Conservation (phyloP, 2,113 vertebrate genomes). For the Alexandromys fortis region DNA sequence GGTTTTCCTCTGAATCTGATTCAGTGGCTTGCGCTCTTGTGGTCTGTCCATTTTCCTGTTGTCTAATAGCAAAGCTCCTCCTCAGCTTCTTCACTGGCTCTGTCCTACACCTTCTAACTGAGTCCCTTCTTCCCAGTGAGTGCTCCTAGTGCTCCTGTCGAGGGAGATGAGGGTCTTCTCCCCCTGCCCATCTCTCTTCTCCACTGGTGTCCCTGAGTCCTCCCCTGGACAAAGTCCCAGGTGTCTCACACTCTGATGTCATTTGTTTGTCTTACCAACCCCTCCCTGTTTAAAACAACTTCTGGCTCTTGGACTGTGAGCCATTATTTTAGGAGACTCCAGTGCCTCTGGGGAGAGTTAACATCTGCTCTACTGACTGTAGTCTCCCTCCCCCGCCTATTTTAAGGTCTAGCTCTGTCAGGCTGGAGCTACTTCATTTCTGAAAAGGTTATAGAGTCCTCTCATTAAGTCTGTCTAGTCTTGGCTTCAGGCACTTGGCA, state of each 20-base stretch:
- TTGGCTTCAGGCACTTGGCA: neutral
- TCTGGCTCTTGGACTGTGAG: neutral
- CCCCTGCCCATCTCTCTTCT: neutral
- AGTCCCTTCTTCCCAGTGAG: neutral
- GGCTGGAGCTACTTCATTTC: neutral
- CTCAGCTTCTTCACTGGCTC: neutral
- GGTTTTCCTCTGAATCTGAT: neutral
- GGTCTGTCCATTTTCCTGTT: neutral
- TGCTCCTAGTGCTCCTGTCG: neutral
- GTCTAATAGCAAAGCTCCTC: neutral
- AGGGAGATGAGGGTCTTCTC: neutral
- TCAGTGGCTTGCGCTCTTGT: neutral
- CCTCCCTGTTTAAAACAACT: neutral
- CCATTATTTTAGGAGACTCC: neutral
- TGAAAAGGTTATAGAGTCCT: neutral
- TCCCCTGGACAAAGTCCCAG: neutral
- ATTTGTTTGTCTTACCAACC: neutral
- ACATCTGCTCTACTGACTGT: neutral
- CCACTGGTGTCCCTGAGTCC: too few relatives aligned
- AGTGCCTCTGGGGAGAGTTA: neutral
- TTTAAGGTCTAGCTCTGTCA: constrained; percentile 23
- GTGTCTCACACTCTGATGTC: neutral
- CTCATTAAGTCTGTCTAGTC: neutral
- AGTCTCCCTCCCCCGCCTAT: neutral
- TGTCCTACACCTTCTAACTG: neutral